Evolutionary conservation across 2,888 invertebrate genomes (phyloP), one percentile per base, ranked within the genome.

Genomic region (Apodemia zela): DNA sequence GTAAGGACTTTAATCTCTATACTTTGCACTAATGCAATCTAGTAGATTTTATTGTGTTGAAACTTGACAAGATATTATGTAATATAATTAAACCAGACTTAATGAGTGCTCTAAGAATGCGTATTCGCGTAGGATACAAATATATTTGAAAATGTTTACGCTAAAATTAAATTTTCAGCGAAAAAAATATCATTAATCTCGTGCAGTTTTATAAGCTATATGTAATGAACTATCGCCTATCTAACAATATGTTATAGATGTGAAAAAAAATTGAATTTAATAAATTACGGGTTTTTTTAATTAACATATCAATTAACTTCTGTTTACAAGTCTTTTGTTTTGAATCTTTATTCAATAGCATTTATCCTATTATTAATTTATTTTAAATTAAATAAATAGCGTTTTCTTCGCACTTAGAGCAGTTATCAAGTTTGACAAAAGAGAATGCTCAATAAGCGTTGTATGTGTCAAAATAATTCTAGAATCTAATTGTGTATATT

Each of bases 401-500:
- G 45, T 45, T 25, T 25, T 25, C 21, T 25, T 54, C 3, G 13
- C 51, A 54, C 25, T 54, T 25, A 54, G 25, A 54, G 15, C 54
- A 54, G 54, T 54, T 6, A 54, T 54, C 7, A 25, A 54, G 54
- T 54, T 25, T 54, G 54, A 54, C 7, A n/a, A 45, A 45, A 15
- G 18, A 57, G 57, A 57, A 57, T 57, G 57, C 57, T 57, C 57
- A 57, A 57, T 57, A 29, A 29, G 57, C 57, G 57, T 25, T 3
- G 57, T 57, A 57, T 57, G 57, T 57, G 57, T 29, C 57, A 57
- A 57, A 57, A 57, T 29, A 29, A 29, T 57, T 57, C 57, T 57
- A 57, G 57, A 57, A 57, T 57, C 57, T 54, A 25, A 54, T 54
- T 54, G 25, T 54, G 54, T 54, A 54, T 54, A 54, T 54, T 54